Conservation (phyloP, 2,888 invertebrate genomes). For the Scaptomyza flava region DNA sequence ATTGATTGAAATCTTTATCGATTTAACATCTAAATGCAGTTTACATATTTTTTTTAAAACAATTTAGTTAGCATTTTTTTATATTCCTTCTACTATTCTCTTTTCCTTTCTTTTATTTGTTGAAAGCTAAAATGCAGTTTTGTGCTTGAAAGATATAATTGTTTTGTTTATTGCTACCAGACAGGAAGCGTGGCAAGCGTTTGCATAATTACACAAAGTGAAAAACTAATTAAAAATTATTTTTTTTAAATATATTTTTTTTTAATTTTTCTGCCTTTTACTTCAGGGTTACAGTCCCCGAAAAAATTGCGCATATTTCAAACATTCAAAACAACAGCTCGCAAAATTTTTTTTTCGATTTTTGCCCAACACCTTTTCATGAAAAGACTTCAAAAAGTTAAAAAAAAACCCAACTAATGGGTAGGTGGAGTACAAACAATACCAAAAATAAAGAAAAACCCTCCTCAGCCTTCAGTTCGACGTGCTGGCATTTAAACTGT, state of each 20-base stretch:
- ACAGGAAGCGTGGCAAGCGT: constrained; percentile 23
- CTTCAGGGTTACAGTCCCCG: constrained; percentile 15
- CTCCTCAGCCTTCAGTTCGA: constrained; percentile 38
- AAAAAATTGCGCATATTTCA: constrained; percentile 51
- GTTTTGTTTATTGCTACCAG: constrained; percentile 45
- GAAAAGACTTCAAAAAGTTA: constrained; percentile 12
- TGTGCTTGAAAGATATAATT: constrained; percentile 25
- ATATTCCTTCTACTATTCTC: background rate
- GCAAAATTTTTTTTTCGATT: constrained; percentile 40
- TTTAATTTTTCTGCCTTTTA: constrained; percentile 17
- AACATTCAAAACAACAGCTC: constrained; percentile 54
- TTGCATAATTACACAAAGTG: constrained; percentile 56
- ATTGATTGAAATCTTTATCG: background rate
- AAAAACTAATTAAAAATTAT: constrained; percentile 68
- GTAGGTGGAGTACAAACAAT: constrained; percentile 6
- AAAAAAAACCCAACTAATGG: background rate
- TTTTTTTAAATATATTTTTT: constrained; percentile 40
- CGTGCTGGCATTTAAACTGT: constrained; percentile 67
- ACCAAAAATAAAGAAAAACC: constrained; percentile 30
- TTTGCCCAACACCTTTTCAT: constrained; percentile 66
- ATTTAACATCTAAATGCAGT: constrained; percentile 1
- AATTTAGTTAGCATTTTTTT: no score
- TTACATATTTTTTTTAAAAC: background rate
- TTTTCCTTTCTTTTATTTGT: background rate
- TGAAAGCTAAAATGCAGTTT: background rate